Evolutionary conservation across 2,888 invertebrate species (phyloP), one percentile per base, ranked within the genome.

Genomic region (Baccha elongata): DNA sequence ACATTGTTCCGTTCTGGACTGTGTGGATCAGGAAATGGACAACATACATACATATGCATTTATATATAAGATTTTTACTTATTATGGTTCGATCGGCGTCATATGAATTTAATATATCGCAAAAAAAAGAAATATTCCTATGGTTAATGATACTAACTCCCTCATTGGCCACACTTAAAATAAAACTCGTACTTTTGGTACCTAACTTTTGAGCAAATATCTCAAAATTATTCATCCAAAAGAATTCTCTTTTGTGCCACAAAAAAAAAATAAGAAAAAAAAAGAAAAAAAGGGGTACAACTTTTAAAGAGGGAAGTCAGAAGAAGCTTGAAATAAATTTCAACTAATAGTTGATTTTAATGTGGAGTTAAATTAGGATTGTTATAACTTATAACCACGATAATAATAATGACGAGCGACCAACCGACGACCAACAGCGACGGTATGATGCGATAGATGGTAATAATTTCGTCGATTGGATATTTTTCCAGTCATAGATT

Each of bases 311-410:
- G 19, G 23, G 17, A 13, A 23, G 32, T 8, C 52, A 48, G 48
- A 76, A 81, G 60, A 53, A 44, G 60, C 44, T 68, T 50, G 35
- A 67, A 78, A 53, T 44, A 72, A 42, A 67, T 76, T 71, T 58
- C 50, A 37, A 73, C 46, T 78, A 76, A 73, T 83, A 78, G 64
- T 35, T 68, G 78, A 64, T 73, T 83, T 68, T 37, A 32, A 76
- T 83, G 72, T 42, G n/a, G 6, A 26, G 60, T 17, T 68, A 73
- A 58, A 65, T 73, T 72, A 60, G 62, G 40, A 68, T 78, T 42
- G 62, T 75, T 76, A 32, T 32, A 55, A 1, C n/a, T n/a, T 17
- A 78, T 71, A 55, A 76, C 67, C 67, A 67, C 35, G 55, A 65
- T 60, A 60, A 71, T 52, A 60, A 60, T 65, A 44, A 75, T 58